Base-by-base conservation (phyloP, 2,113 vertebrate species). In the Mus pahari region DNA sequence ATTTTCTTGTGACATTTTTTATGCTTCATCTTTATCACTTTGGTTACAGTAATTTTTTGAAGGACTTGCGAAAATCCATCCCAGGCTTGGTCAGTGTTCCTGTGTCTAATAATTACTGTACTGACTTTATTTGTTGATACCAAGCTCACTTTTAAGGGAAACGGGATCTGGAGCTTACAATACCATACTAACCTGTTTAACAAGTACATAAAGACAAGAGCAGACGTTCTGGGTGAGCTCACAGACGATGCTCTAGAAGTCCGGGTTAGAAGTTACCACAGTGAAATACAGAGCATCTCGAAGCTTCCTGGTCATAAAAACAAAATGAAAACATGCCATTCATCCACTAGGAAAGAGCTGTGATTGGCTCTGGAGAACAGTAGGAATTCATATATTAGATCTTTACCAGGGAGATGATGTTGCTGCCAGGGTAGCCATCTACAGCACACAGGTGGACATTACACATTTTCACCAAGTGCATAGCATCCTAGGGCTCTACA, bases 81-180 rank as follows among this genome's bases (percentile, higher is more conserved):
- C 60, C 33, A 66, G 55, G 36, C 19, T 58, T 74, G 33, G 48
- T 79, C 42, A 39, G 45, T 58, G 45, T 64, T 87, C 83, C 73
- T 28, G 77, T 68, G 77, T 9, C 77, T 94, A 77, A 94, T 89
- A 70, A 94, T 31, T 86, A 89, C 71, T 77, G 48, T 78, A 33
- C 53, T 83, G 71, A 31, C 87, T 97, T 96, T 96, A 96, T 92
- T 95, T 94, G 96, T 96, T 97, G 92, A 89, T 39, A 55, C 66
- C 86, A 96, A 89, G 73, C 93, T 92, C 66, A 26, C 77, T 96
- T 94, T 79, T 81, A 77, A 64, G 88, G 92, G 71, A 91, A 48
- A 64, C 4, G 3, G 33, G 66, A 86, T 91, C 48, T n/a, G 60
- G 92, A 60, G 77, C 82, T 94, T 45, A 77, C 79, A 96, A 87